Evolutionary conservation across 1,140 invertebrate genomes (phyloP), one percentile per base, ranked within the genome.

Genomic region (Luehdorfia chinensis): DNA sequence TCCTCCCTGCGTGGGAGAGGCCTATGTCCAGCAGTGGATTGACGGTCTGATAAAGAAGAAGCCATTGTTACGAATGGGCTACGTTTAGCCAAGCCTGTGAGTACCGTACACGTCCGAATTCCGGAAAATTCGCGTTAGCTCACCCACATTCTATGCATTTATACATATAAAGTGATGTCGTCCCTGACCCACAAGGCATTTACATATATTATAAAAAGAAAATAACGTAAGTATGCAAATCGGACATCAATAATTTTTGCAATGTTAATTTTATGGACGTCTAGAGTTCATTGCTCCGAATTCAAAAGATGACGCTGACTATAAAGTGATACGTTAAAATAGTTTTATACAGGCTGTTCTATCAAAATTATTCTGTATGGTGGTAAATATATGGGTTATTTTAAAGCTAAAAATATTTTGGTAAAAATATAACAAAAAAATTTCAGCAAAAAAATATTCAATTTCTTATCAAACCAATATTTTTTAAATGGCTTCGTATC

Each of bases 31-130:
- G n/a, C n/a, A n/a, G n/a, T n/a, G n/a, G n/a, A n/a, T n/a, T n/a
- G n/a, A n/a, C n/a, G n/a, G n/a, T n/a, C n/a, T n/a, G n/a, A n/a
- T n/a, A n/a, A n/a, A n/a, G n/a, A n/a, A n/a, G n/a, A n/a, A n/a
- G n/a, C n/a, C n/a, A n/a, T n/a, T n/a, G n/a, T n/a, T n/a, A n/a
- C n/a, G n/a, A n/a, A n/a, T n/a, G n/a, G n/a, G n/a, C n/a, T n/a
- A n/a, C n/a, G n/a, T n/a, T 19, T 21, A 27, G 39, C 33, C 43
- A 52, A 51, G 43, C 55, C 56, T 53, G 47, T 50, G 46, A 32
- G 58, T 76, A 77, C 75, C 75, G 75, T 79, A 71, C 36, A 52
- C 45, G 69, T 49, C 69, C 73, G 65, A 77, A 81, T 79, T 79
- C 74, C 68, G 51, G 36, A 45, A 59, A 47, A 59, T 67, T 73